Evolutionary conservation across 2,113 vertebrate genomes (phyloP).

Genomic region (Salvator merianae): DNA sequence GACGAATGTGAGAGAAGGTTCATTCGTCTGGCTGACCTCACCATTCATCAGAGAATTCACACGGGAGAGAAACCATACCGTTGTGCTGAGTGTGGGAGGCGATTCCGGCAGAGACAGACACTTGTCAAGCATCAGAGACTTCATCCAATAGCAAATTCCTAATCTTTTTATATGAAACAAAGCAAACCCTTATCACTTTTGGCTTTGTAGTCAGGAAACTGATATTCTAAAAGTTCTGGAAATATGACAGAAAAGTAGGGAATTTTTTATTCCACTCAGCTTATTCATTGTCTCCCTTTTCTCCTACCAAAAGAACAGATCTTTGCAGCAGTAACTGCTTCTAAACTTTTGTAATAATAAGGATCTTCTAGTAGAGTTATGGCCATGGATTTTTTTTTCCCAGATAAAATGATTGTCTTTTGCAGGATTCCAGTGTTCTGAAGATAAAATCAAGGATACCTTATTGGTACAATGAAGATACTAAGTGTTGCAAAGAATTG

Average conservation of each 20-base stretch:
- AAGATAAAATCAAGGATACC: neutral
- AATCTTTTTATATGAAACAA: neutral
- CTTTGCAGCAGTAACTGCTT: neutral
- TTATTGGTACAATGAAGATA: neutral
- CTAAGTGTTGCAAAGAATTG: neutral
- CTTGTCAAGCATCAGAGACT: slow-evolving; percentile 67
- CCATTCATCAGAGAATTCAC: slow-evolving; percentile 65
- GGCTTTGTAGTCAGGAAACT: neutral
- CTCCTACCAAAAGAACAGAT: neutral
- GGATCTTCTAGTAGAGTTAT: neutral
- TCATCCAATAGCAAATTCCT: slow-evolving; percentile 16
- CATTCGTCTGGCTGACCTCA: slow-evolving; percentile 23
- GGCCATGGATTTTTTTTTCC: no score
- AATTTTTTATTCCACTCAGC: neutral
- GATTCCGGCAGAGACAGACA: slow-evolving; percentile 36
- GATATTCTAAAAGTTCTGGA: neutral
- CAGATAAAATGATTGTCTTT: neutral
- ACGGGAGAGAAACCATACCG: slow-evolving; percentile 65
- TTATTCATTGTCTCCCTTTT: neutral
- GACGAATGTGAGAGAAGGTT: slow-evolving; percentile 67
- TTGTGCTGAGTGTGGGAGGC: slow-evolving; percentile 45
- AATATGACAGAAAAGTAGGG: neutral
- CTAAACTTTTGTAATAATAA: neutral
- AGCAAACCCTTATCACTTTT: neutral
- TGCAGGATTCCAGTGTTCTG: neutral